Conservation (phyloP, 2,113 vertebrate genomes). For the Mesembrinibis cayennensis region DNA sequence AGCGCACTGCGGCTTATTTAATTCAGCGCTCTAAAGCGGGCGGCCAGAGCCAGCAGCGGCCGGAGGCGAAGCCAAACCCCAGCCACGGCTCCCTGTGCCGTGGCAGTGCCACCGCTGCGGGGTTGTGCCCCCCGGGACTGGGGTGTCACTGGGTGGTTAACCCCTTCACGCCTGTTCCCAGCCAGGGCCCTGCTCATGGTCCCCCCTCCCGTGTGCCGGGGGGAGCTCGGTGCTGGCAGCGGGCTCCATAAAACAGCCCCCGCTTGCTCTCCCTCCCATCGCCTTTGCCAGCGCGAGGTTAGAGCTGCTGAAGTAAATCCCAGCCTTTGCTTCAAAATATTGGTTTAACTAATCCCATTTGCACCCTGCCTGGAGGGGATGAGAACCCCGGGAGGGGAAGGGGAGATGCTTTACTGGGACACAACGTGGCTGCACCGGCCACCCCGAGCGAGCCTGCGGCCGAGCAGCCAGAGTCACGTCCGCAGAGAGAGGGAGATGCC, state of each 20-base stretch:
- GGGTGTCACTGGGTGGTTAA: background rate
- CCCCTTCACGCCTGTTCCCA: background rate
- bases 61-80: background rate
- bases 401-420: background rate
- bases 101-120: background rate
- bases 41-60: background rate
- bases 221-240: fast-evolving
- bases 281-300: fast-evolving
- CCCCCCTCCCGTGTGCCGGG: fast-evolving
- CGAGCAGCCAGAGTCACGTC: background rate
- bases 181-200: background rate
- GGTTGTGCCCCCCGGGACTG: background rate
- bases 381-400: background rate
- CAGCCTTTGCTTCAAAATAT: background rate
- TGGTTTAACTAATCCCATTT: background rate
- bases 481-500: background rate
- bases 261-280: fast-evolving
- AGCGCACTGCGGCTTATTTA: background rate
- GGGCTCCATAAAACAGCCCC: background rate
- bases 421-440: background rate
- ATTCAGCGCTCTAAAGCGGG: background rate
- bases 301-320: background rate
- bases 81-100: background rate
- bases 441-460: fast-evolving
- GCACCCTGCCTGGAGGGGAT: background rate